phyloP scores from a whole-genome alignment of 2,113 vertebrate genomes.

The Sander lucioperca region DNA sequence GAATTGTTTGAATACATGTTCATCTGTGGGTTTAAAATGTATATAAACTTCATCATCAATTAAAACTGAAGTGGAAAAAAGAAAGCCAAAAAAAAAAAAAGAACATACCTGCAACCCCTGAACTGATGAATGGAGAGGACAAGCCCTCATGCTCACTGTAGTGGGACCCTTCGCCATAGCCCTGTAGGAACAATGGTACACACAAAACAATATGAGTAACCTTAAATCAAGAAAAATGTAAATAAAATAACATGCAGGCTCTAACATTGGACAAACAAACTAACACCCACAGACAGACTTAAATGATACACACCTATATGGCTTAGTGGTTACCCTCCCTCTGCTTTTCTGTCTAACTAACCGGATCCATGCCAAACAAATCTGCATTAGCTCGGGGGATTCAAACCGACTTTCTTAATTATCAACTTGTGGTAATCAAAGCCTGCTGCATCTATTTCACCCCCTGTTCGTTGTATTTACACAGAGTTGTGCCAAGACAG shows the following conservation, averaged over 20 bases:
- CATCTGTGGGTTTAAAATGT: no score
- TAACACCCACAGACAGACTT: not conserved
- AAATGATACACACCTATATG: conserved; percentile 39
- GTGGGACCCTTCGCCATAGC: conserved; percentile 90
- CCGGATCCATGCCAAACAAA: conserved; percentile 78
- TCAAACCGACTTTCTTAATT: conserved; percentile 81
- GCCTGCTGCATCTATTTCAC: conserved; percentile 76
- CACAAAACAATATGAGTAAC: not conserved
- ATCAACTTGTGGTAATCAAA: conserved; percentile 84
- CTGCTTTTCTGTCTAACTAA: conserved; percentile 51
- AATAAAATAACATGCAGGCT: not conserved
- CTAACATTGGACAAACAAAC: not conserved
- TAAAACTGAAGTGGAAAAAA: no score
- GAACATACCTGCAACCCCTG: conserved; percentile 91
- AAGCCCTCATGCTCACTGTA: conserved; percentile 91
- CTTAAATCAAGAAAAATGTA: not conserved
- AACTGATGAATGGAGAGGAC: conserved; percentile 92
- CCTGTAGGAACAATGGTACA: conserved; percentile 77
- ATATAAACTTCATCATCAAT: no score
- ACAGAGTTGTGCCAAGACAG: conserved; percentile 78
- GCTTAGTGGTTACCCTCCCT: conserved; percentile 54
- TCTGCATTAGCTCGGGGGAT: conserved; percentile 78
- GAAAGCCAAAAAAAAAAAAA: not conserved
- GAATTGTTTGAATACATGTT: no score
- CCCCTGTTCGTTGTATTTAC: conserved; percentile 81